Base-by-base conservation (phyloP, 2,797 vertebrate species). In the Coregonus ussuriensis region DNA sequence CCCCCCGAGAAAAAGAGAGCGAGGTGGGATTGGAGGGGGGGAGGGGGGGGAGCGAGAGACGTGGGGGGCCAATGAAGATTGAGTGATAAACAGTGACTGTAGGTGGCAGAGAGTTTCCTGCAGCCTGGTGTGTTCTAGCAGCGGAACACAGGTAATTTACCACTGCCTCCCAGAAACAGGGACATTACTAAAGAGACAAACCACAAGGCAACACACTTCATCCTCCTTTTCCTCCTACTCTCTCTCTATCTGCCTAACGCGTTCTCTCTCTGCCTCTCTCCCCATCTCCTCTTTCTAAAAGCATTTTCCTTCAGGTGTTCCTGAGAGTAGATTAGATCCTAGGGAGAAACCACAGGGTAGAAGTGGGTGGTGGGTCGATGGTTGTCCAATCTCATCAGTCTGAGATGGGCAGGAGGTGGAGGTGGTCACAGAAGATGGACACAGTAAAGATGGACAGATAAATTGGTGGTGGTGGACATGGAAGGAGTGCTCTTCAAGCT, bases 111-210 rank as follows among this genome's bases (percentile, higher is more conserved):
- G 74, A 78, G 72, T 88, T 77, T 87, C 82, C 82, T 78, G 70
- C 71, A 82, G 71, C 59, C 78, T 13, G 65, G 59, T 81, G 80
- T 74, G 63, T 70, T 83, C 76, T 78, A 68, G 72, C 79, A 31
- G 75, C 18, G 75, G 78, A 77, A 83, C 71, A 4, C 72, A 76
- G 83, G 84, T 89, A 87, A 88, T 91, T 91, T 89, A 87, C 77
- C 79, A 79, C 82, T 84, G 77, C 79, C 81, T 89, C 65, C 75
- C 77, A 76, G 83, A 88, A 89, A 88, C 69, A 74, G 77, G 80
- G 82, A 85, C 88, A 83, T 15, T 11, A 6, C 83, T 89, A 87
- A 91, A 91, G 81, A 91, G 83, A 74, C 51, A 78, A 91, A 82
- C 86, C 89, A 78, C 84, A 67, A 74, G 87, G 85, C 88, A 89